Percentiles rank a stretch among this genome's conserved stretches.
These are phyloP conservation scores for Phrynosoma platyrhinos DNA, from an alignment of 2,113 vertebrate species.

Conservation along the genomic window DNA sequence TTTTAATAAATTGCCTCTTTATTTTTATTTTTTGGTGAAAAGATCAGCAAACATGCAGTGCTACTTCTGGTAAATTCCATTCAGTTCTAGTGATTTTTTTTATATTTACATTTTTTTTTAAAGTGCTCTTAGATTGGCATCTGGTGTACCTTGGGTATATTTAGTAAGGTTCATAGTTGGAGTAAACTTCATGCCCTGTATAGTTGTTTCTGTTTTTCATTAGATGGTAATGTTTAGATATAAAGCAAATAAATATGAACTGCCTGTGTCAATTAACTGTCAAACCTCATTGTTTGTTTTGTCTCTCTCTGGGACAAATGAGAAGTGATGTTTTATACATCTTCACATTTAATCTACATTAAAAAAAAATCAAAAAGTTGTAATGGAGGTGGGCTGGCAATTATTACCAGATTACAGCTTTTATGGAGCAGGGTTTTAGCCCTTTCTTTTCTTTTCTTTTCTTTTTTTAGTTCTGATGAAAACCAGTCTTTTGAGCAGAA, in stretches of 20 bases:
- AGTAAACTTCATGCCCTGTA: not conserved
- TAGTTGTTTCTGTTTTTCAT: not conserved
- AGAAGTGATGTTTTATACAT: not conserved
- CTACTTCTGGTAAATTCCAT: not conserved
- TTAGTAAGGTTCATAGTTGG: not conserved
- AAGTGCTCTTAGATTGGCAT: not conserved
- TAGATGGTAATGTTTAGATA: not conserved
- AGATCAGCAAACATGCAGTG: not conserved
- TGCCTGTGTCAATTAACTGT: not conserved
- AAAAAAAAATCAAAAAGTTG: not conserved
- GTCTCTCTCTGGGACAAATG: not conserved
- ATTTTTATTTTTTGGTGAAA: not conserved
- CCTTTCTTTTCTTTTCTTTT: not conserved
- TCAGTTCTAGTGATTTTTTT: not conserved
- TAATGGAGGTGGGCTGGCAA: not conserved
- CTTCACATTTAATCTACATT: not conserved
- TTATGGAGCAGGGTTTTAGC: not conserved
- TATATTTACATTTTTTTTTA: not conserved
- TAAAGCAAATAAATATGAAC: not conserved
- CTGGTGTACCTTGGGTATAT: not conserved
- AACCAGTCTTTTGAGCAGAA: not conserved
- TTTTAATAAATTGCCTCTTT: not conserved
- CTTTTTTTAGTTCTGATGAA: not conserved
- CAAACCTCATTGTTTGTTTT: not conserved
- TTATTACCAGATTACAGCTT: not conserved